These are phyloP conservation scores for Chiroxiphia lanceolata DNA, from an alignment of 2,797 vertebrate species.

Conservation along the genomic window DNA sequence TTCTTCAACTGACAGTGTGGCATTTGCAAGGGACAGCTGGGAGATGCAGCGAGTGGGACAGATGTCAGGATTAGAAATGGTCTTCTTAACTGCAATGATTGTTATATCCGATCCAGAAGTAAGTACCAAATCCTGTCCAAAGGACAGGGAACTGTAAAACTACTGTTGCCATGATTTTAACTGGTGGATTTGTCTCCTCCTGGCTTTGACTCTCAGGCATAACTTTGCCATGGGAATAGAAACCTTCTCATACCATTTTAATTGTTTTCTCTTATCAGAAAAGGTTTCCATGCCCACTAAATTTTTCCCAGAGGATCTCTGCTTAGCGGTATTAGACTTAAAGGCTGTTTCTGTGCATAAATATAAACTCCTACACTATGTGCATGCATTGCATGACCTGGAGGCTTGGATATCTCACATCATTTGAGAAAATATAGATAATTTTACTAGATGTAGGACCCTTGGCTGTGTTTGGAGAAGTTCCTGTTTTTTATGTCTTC, in stretches of 20 bases:
- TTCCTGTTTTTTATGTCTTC: background rate
- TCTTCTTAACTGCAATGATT: constrained; percentile 96
- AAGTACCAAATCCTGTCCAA: constrained; percentile 67
- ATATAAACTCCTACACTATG: background rate
- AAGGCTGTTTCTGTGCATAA: background rate
- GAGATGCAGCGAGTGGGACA: constrained; percentile 91
- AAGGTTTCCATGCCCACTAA: background rate
- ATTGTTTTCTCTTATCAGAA: background rate
- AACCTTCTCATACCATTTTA: background rate
- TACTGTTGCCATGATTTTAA: background rate
- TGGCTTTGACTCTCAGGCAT: background rate
- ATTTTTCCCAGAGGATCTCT: background rate
- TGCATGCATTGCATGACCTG: background rate
- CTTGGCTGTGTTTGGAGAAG: background rate
- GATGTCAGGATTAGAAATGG: constrained; percentile 96
- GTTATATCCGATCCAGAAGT: constrained; percentile 96
- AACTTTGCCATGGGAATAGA: rapidly evolving
- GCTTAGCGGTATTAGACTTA: background rate
- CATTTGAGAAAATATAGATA: background rate
- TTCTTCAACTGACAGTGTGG: constrained; percentile 83
- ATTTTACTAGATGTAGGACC: background rate
- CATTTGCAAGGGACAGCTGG: constrained; percentile 94
- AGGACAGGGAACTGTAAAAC: background rate
- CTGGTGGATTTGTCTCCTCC: background rate
- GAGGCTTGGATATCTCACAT: background rate